Evolutionary conservation across 2,888 invertebrate genomes (phyloP).

Genomic region (Mactromeris polynyma): DNA sequence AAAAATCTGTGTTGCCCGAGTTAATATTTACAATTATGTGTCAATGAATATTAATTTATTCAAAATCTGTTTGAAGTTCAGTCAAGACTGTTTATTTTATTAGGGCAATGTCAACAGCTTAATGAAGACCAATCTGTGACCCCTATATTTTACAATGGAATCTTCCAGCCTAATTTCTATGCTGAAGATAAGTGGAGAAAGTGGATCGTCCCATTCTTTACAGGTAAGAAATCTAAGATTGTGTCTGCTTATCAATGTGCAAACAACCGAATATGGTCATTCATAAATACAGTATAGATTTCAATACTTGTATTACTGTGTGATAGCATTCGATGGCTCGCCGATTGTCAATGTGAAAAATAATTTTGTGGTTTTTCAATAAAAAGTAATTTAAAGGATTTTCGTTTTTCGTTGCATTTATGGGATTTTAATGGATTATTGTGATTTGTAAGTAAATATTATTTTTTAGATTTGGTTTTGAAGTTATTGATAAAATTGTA

Average conservation of each 20-base stretch:
- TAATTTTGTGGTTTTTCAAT: constrained; percentile 15
- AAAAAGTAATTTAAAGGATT: neutral
- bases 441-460: constrained; percentile 27
- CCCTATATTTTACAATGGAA: constrained; percentile 12
- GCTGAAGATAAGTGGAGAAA: constrained; percentile 22
- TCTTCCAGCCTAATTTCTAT: neutral
- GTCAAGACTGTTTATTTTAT: constrained; percentile 6
- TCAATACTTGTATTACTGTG: constrained; percentile 16
- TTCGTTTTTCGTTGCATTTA: neutral
- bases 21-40: constrained; percentile 24
- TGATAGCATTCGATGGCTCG: neutral
- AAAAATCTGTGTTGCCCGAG: neutral
- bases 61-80: constrained; percentile 16
- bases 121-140: neutral
- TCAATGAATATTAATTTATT: constrained; percentile 32
- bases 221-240: constrained; percentile 34
- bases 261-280: constrained; percentile 31
- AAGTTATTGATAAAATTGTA: neutral
- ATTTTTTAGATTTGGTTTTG: neutral
- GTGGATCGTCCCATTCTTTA: constrained; percentile 25
- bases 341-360: neutral
- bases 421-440: neutral
- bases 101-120: neutral
- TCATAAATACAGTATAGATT: constrained; percentile 19
- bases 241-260: constrained; percentile 22